Evolutionary conservation across 2,113 vertebrate genomes (phyloP), one percentile per base, ranked within the genome.

Genomic region (Catharus minimus): DNA sequence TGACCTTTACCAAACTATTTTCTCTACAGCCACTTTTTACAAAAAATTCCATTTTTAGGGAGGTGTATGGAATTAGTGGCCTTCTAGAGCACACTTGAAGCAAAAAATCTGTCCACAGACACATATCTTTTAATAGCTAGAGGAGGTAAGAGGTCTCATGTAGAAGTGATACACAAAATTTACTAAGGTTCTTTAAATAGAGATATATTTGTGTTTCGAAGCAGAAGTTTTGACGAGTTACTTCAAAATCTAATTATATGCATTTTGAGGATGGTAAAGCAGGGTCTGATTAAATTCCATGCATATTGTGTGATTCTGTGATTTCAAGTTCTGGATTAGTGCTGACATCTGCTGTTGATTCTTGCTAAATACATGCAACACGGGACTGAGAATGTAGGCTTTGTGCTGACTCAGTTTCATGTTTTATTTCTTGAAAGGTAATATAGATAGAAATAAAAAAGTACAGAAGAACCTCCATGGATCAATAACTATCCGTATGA

Each of bases 331-430:
- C 91, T 95, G 95, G 78, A 73, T 93, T 76, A 92, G 47, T 95
- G 93, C 92, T 96, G 95, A 95, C 95, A 95, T 93, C 95, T 96
- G 74, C 84, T 95, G 95, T 92, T 95, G 79, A 44, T 52, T 93
- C 36, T 73, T 87, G 47, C 27, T 78, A 76, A 30, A 15, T 60
- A 77, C 93, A 79, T 15, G 69, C 71, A 86, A 58, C 22, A 33
- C 10, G 36, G 32, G 10, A 14, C 4, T 21, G 20, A 11, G 15
- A 67, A 50, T 68, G 9, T 32, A 11, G 22, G 28, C 15, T 68
- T 74, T 71, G 78, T 68, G n/a, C 52, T 81, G 15, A 72, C 32
- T 84, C 41, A 44, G 1, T 66, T 71, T 33, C 16, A n/a, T 28
- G 23, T 69, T 85, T 86, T 58, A 27, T 82, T 92, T 91, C 33